Conservation (phyloP, 2,797 vertebrate species). For the Simalia tracyae region DNA sequence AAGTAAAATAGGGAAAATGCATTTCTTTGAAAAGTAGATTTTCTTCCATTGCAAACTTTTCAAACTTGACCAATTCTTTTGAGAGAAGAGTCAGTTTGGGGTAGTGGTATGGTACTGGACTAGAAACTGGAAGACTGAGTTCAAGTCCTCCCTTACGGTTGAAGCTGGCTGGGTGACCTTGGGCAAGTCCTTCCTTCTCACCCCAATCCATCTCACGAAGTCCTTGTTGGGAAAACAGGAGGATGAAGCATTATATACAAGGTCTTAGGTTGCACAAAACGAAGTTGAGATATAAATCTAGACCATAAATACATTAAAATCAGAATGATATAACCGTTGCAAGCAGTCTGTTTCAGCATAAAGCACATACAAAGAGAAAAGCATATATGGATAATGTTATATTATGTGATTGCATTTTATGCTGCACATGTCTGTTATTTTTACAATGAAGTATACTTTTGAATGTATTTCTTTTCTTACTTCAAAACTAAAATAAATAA, state of each 20-base stretch:
- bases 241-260: background rate
- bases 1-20: background rate
- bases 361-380: background rate
- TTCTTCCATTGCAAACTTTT: background rate
- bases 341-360: background rate
- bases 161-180: background rate
- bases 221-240: background rate
- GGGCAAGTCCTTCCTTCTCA: background rate
- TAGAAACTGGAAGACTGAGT: background rate
- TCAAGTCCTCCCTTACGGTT: background rate
- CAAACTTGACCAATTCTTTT: background rate
- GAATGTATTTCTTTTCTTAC: background rate
- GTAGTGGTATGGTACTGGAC: background rate
- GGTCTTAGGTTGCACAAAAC: background rate
- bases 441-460: background rate
- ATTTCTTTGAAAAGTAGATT: background rate
- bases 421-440: background rate
- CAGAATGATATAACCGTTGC: background rate
- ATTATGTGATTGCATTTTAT: background rate
- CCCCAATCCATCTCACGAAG: background rate
- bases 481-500: background rate
- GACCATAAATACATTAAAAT: background rate
- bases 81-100: background rate
- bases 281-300: background rate
- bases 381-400: background rate